phyloP scores from a whole-genome alignment of 2,113 vertebrate genomes.

The Oreochromis aureus region DNA sequence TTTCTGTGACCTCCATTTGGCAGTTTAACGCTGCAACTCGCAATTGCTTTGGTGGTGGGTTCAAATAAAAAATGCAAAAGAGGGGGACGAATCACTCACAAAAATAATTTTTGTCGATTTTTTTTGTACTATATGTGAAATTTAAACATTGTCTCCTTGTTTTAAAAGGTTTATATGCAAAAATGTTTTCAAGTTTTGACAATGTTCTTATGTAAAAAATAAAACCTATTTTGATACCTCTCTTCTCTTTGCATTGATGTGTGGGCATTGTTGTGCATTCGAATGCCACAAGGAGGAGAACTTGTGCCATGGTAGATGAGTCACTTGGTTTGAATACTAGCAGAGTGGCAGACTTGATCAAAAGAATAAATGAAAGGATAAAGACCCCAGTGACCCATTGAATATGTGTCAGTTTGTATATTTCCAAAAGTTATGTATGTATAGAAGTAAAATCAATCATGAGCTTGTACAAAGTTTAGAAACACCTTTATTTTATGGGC shows the following conservation, averaged over 20 bases:
- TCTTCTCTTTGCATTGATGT: not conserved
- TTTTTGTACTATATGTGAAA: constrained; percentile 76
- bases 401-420: not conserved
- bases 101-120: constrained; percentile 46
- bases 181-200: constrained; percentile 70
- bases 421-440: not conserved
- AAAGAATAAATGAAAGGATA: not conserved
- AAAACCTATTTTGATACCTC: constrained; percentile 78
- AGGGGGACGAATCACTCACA: constrained; percentile 20
- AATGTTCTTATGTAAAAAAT: constrained; percentile 73
- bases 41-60: constrained; percentile 47
- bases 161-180: constrained; percentile 77
- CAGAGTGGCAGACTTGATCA: not conserved
- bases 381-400: not conserved
- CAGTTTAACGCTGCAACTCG: not conserved
- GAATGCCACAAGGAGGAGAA: constrained; percentile 22
- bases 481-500: not conserved
- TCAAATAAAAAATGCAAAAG: constrained; percentile 48
- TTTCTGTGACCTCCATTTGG: constrained; percentile 38
- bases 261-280: constrained; percentile 10
- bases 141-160: constrained; percentile 61
- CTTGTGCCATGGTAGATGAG: not conserved
- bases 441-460: not conserved
- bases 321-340: not conserved
- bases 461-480: not conserved